These are phyloP conservation scores for Eucidaris tribuloides DNA, from an alignment of 35 echinoderm and acorn worm species.

Conservation along the genomic window DNA sequence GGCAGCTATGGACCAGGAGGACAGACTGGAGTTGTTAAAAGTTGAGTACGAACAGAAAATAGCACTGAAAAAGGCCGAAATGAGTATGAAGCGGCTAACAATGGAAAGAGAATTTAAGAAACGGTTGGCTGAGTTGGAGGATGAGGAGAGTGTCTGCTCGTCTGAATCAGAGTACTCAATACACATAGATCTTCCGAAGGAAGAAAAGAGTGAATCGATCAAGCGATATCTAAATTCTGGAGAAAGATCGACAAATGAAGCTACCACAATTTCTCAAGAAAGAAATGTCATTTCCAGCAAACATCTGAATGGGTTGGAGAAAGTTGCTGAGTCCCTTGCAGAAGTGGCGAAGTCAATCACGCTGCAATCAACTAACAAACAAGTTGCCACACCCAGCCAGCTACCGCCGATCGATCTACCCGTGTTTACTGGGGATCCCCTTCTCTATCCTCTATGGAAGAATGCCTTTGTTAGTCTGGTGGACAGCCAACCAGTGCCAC, in stretches of 20 bases:
- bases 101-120: neutral
- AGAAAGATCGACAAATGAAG: neutral
- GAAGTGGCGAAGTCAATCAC: neutral
- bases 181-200: neutral
- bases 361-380: neutral
- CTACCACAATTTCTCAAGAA: neutral
- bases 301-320: neutral
- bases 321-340: neutral
- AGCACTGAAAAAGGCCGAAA: neutral
- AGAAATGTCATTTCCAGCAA: neutral
- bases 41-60: neutral
- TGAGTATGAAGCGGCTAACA: neutral
- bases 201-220: neutral
- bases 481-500: neutral
- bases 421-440: neutral
- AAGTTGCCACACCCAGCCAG: neutral
- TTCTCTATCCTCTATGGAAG: constrained; percentile 14
- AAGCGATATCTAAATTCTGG: neutral
- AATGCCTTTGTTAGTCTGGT: neutral
- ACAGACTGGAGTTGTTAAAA: neutral
- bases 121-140: neutral
- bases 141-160: too few relatives aligned
- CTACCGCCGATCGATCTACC: neutral
- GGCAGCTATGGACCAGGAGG: neutral
- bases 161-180: neutral